phyloP scores from a whole-genome alignment of 2,113 vertebrate genomes.

The Solenodon paradoxus region DNA sequence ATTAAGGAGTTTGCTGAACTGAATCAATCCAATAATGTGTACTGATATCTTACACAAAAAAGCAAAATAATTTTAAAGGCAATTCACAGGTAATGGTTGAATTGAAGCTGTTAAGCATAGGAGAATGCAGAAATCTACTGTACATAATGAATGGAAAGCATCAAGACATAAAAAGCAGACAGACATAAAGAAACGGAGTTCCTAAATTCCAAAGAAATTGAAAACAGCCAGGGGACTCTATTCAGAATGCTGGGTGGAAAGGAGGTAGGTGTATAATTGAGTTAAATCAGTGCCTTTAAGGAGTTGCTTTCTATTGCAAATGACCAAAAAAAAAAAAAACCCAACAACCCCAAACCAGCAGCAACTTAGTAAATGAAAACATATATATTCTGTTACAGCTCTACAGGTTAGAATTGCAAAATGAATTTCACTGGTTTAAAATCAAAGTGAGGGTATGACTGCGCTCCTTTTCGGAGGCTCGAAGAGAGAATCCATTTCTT shows the following conservation, averaged over 20 bases:
- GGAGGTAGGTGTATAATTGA: neutral
- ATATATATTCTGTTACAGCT: neutral
- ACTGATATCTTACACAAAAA: neutral
- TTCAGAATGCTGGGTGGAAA: neutral
- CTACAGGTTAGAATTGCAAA: neutral
- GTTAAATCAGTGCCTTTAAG: neutral
- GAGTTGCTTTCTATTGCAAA: slow-evolving; percentile 5
- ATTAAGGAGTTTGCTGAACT: neutral
- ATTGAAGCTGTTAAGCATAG: neutral
- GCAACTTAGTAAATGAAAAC: neutral
- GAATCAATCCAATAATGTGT: neutral
- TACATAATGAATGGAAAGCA: neutral
- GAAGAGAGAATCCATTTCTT: neutral
- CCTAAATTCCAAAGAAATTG: neutral
- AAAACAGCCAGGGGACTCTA: neutral
- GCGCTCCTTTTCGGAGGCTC: neutral
- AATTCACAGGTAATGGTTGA: neutral
- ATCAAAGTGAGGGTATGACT: neutral
- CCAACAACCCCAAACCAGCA: too few species aligned
- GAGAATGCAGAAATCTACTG: neutral
- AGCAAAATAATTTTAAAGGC: neutral
- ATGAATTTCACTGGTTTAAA: neutral
- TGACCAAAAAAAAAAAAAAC: too few species aligned
- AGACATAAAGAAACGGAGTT: neutral
- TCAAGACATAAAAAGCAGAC: neutral